Evolutionary conservation across 2,888 invertebrate genomes (phyloP).

Genomic region (Acleris holmiana): DNA sequence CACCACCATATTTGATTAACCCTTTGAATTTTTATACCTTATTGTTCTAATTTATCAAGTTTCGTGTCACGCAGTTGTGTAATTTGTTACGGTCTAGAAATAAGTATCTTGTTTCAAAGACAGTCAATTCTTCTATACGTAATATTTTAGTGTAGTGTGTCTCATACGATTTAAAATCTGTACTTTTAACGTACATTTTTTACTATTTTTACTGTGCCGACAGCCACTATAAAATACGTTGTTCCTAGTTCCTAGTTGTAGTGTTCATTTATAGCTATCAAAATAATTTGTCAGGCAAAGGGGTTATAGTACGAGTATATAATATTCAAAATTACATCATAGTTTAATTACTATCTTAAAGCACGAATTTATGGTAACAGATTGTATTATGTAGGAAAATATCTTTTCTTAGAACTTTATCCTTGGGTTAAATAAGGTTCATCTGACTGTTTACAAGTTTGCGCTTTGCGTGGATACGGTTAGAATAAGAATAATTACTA

Average conservation of each 20-base stretch:
- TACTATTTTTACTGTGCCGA: conserved; percentile 4
- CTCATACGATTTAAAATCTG: background rate
- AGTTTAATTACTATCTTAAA: too few relatives aligned
- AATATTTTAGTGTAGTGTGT: background rate
- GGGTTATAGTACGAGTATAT: background rate
- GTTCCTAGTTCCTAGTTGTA: background rate
- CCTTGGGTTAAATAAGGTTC: too few relatives aligned
- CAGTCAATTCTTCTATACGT: conserved; percentile 2
- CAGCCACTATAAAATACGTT: background rate
- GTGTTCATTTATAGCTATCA: background rate
- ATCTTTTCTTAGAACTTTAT: too few relatives aligned
- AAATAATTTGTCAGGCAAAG: background rate
- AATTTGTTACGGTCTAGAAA: background rate
- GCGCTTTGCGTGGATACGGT: too few relatives aligned
- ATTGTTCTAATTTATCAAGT: background rate
- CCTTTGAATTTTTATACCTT: background rate
- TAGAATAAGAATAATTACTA: too few relatives aligned
- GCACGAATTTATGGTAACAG: too few relatives aligned
- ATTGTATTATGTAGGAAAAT: too few relatives aligned
- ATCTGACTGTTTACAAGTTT: too few relatives aligned
- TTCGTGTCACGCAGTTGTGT: background rate
- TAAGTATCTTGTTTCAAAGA: background rate
- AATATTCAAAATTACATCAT: too few relatives aligned
- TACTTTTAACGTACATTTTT: background rate
- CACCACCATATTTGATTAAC: too few relatives aligned